These are phyloP conservation scores for Brachystomella parvula DNA, from an alignment of 1,140 invertebrate species.

Conservation along the genomic window DNA sequence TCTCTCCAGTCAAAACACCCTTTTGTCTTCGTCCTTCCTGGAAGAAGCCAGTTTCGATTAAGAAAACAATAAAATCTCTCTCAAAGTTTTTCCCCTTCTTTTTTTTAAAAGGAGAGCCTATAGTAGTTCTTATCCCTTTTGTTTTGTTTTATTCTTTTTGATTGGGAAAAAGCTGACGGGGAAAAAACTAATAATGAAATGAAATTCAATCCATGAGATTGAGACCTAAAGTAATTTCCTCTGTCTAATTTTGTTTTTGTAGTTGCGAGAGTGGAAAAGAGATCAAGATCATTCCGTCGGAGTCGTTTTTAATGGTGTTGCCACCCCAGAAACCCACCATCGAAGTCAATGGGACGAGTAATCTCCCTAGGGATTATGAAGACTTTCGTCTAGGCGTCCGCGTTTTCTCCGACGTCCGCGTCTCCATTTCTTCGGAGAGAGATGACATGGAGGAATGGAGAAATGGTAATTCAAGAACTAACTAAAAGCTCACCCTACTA, in stretches of 20 bases:
- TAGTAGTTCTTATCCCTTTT: too few species aligned
- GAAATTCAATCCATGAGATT: background rate
- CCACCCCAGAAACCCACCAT: conserved; percentile 76
- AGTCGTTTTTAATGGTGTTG: conserved; percentile 78
- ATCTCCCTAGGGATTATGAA: conserved; percentile 72
- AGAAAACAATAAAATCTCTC: conserved; percentile 8
- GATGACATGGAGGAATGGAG: conserved; percentile 41
- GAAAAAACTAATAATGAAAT: background rate
- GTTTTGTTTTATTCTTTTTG: too few species aligned
- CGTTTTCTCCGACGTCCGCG: conserved; percentile 71
- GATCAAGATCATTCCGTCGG: conserved; percentile 62
- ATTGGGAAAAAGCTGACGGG: background rate
- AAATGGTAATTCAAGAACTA: conserved; percentile 40
- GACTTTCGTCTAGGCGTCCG: conserved; percentile 72
- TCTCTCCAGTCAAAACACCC: too few species aligned
- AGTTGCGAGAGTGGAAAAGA: conserved; percentile 62
- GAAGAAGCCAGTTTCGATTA: background rate
- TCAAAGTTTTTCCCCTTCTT: too few species aligned
- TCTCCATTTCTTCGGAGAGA: conserved; percentile 53
- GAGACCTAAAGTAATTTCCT: background rate
- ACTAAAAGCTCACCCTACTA: background rate
- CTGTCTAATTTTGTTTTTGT: conserved; percentile 27
- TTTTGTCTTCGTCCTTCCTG: background rate
- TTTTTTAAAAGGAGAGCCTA: too few species aligned
- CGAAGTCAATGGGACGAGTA: conserved; percentile 69